Evolutionary conservation across 2,888 invertebrate genomes (phyloP), one percentile per base, ranked within the genome.

Genomic region (Tachystola acroxantha): DNA sequence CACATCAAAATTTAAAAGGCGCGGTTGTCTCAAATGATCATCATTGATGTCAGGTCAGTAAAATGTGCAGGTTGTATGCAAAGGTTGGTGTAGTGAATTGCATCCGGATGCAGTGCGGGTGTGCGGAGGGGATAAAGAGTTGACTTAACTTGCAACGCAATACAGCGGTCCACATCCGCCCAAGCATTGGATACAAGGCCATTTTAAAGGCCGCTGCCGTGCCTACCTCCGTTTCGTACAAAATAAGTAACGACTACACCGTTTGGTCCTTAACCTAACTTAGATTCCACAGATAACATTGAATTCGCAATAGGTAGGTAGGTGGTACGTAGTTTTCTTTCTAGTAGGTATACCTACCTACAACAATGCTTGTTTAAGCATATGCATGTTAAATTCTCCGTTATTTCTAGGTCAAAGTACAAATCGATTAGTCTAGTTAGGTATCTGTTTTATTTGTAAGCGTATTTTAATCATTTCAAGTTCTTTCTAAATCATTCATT

Each of bases 91-190:
- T n/a, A n/a, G n/a, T n/a, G n/a, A 10, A 28, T 11, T 28, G 28
- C 11, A 34, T 20, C 2, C 1, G 42, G 36, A 48, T 48, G 50
- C 43, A 45, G 33, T 36, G 37, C 42, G 44, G 37, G 30, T 43
- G 28, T 19, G 22, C 39, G 27, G 25, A 39, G 43, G 39, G 39
- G 43, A 39, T 46, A 45, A 46, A 44, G 40, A 44, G 37, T 35
- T 36, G 31, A 19, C 14, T 33, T 9, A n/a, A 14, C 48, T 53
- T 47, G 14, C 24, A 11, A 11, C 25, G 48, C 51, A 52, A 46
- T 46, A 55, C 54, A 53, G 52, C 52, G 51, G 49, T 57, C 52
- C 43, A 60, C 57, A 62, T 63, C 66, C 64, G 61, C 46, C 48
- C 51, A 24, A 27, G 27, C 11, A 60, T 64, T 59, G 50, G 48